These are phyloP conservation scores for Lacerta viridis DNA, from an alignment of 2,797 vertebrate species.

Conservation along the genomic window DNA sequence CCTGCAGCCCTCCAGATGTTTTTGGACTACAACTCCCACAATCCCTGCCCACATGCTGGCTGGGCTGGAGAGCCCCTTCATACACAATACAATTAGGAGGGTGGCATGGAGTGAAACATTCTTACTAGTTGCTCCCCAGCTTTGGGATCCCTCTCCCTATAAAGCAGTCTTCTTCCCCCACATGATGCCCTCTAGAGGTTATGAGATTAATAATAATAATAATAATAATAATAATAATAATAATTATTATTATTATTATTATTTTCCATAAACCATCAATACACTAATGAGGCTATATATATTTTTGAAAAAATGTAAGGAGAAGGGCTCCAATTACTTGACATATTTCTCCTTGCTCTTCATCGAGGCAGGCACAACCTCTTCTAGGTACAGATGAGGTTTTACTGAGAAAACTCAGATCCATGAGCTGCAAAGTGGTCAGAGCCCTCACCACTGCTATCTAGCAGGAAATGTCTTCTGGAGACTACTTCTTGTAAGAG, in stretches of 20 bases:
- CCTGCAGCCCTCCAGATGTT: too few relatives aligned
- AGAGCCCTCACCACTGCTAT: neutral
- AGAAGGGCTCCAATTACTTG: too few relatives aligned
- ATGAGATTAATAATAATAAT: too few relatives aligned
- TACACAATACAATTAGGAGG: neutral
- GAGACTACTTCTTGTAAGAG: conserved; percentile 11
- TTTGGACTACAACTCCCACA: too few relatives aligned
- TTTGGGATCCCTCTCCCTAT: neutral
- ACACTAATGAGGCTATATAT: neutral
- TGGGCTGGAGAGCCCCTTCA: neutral
- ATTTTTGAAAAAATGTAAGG: neutral
- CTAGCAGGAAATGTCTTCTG: conserved; percentile 6
- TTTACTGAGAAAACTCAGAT: conserved; percentile 24
- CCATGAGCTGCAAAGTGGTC: conserved; percentile 7
- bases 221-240: too few relatives aligned
- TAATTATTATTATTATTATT: too few relatives aligned
- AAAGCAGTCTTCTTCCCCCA: neutral
- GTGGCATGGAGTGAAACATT: neutral
- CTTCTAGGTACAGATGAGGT: conserved; percentile 3
- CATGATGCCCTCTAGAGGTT: too few relatives aligned
- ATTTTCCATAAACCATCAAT: neutral
- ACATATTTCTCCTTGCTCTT: neutral
- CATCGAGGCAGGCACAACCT: neutral
- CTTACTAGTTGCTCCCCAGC: neutral
- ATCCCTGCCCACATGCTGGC: too few relatives aligned